Evolutionary conservation across 2,113 vertebrate genomes (phyloP).

Genomic region (Panthera leo): DNA sequence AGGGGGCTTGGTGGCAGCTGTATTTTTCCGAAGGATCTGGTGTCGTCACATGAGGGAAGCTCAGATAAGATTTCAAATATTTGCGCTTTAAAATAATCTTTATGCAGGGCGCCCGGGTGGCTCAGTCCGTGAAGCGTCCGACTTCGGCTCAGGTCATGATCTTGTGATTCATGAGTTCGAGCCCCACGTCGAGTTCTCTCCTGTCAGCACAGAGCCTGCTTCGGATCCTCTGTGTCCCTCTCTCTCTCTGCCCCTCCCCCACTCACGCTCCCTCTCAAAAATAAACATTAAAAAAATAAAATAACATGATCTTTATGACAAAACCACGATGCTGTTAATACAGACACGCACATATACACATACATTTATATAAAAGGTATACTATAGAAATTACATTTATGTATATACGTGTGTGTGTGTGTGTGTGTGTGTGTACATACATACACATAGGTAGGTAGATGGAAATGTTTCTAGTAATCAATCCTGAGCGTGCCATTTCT

Average conservation of each 20-base stretch:
- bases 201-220: too few species aligned
- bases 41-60: neutral
- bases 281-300: too few species aligned
- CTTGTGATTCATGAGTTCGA: too few species aligned
- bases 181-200: too few species aligned
- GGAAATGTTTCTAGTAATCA: neutral
- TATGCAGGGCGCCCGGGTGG: neutral
- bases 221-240: too few species aligned
- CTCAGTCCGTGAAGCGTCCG: too few species aligned
- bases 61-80: conserved; percentile 18
- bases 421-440: neutral
- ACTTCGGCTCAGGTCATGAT: too few species aligned
- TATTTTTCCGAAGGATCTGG: neutral
- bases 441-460: neutral
- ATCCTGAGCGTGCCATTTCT: neutral
- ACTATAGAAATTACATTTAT: neutral
- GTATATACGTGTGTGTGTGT: neutral
- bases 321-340: neutral
- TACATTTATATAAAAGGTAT: neutral
- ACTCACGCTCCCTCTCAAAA: too few species aligned
- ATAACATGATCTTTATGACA: neutral
- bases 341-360: too few species aligned
- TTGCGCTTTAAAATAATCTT: conserved; percentile 21
- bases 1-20: neutral
- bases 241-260: too few species aligned